A percentile compares a stretch with the other conserved stretches of the same genome.
These are phyloP conservation scores for Beroe forskalii DNA, from an alignment of 37 sponge, comb jelly and placozoan species.

Conservation along the genomic window DNA sequence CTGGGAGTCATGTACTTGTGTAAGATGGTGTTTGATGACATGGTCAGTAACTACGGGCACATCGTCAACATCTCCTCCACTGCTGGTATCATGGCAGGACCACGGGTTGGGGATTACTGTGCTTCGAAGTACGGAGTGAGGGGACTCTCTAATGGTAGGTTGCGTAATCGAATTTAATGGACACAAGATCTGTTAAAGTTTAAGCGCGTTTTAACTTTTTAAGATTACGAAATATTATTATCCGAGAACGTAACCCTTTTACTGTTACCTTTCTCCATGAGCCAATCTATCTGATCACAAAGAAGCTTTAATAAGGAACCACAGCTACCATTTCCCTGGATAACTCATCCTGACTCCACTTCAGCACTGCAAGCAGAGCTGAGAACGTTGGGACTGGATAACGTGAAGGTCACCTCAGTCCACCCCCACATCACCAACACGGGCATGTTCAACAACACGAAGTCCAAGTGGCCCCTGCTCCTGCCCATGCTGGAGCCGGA, in stretches of 20 bases:
- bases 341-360: too few relatives aligned
- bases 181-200: too few relatives aligned
- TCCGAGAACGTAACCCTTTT: too few relatives aligned
- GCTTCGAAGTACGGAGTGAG: conserved; percentile 24
- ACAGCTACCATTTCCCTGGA: too few relatives aligned
- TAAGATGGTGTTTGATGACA: background rate
- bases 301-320: too few relatives aligned
- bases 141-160: background rate
- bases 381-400: background rate
- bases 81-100: conserved; percentile 38
- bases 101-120: conserved; percentile 13
- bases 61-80: conserved; percentile 57
- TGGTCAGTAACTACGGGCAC: conserved; percentile 26
- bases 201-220: too few relatives aligned
- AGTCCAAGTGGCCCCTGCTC: background rate
- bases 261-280: too few relatives aligned
- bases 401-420: conserved; percentile 1
- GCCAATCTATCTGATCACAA: too few relatives aligned
- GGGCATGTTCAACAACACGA: conserved; percentile 29
- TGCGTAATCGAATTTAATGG: too few relatives aligned
- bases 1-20: conserved; percentile 12
- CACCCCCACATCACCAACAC: conserved; percentile 51
- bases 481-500: conserved; percentile 26
- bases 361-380: conserved; percentile 42
- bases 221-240: too few relatives aligned